A percentile compares a stretch with the other conserved stretches of the same genome.
Conservation (phyloP, 2,888 invertebrate species). For the Stenolophus ochropezus region DNA sequence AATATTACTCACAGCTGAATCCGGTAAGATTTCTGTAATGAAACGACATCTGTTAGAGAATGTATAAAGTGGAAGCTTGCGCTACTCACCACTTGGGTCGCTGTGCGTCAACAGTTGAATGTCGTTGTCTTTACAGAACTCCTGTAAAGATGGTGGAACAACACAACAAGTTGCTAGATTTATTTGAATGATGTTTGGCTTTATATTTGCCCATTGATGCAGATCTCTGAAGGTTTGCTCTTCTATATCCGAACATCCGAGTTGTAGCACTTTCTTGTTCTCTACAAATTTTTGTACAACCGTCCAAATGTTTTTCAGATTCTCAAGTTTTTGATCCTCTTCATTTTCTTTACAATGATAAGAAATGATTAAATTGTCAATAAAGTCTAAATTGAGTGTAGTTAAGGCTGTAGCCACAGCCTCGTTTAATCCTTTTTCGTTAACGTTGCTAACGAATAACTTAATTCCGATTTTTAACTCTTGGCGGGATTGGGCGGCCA, state of each 20-base stretch:
- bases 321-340: slow-evolving; percentile 74
- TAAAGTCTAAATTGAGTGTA: slow-evolving; percentile 81
- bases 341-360: slow-evolving; percentile 75
- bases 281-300: slow-evolving; percentile 83
- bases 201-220: slow-evolving; percentile 84
- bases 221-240: slow-evolving; percentile 85
- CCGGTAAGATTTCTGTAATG: slow-evolving; percentile 75
- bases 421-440: slow-evolving; percentile 79
- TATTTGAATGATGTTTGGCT: slow-evolving; percentile 93
- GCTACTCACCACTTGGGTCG: slow-evolving; percentile 87
- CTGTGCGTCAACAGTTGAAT: slow-evolving; percentile 96
- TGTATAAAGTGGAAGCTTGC: slow-evolving; percentile 25
- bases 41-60: slow-evolving; percentile 8
- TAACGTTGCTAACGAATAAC: slow-evolving; percentile 86
- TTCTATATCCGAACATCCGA: slow-evolving; percentile 94
- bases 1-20: slow-evolving; percentile 77
- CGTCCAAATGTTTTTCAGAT: slow-evolving; percentile 86
- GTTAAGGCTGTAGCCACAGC: slow-evolving; percentile 85
- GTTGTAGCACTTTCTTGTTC: slow-evolving; percentile 79
- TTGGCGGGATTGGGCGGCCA: slow-evolving; percentile 82
- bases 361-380: slow-evolving; percentile 90
- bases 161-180: slow-evolving; percentile 95
- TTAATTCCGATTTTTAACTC: slow-evolving; percentile 91
- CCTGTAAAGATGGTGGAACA: slow-evolving; percentile 91
- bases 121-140: slow-evolving; percentile 92